These are phyloP conservation scores for Teleogryllus oceanicus DNA, from an alignment of 2,888 invertebrate species.

Conservation along the genomic window DNA sequence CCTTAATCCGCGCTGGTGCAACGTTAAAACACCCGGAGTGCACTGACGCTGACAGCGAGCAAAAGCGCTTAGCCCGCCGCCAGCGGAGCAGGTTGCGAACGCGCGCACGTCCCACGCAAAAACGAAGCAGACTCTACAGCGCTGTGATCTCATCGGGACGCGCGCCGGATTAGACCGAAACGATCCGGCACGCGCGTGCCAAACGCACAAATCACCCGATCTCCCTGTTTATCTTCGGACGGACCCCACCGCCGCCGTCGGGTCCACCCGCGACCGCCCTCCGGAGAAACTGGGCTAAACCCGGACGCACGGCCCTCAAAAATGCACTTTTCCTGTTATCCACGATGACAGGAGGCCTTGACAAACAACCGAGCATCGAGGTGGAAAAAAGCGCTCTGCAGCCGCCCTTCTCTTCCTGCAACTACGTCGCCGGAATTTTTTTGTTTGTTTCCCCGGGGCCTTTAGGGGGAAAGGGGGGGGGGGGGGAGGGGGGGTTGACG, in stretches of 20 bases:
- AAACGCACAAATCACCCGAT: slow-evolving; percentile 18
- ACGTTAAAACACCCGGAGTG: too few species aligned
- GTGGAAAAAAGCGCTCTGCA: neutral
- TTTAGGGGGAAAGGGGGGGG: neutral
- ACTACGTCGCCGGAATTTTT: neutral
- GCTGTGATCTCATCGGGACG: too few species aligned
- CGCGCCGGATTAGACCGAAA: neutral
- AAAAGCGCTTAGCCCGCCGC: too few species aligned
- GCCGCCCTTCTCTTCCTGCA: neutral
- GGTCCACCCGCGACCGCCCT: neutral
- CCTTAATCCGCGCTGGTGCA: too few species aligned
- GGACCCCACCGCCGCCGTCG: neutral
- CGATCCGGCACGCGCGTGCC: neutral
- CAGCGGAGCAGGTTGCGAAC: too few species aligned
- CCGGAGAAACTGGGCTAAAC: neutral
- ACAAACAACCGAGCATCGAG: slow-evolving; percentile 2
- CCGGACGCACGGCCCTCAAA: slow-evolving; percentile 10
- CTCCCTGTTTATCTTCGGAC: neutral
- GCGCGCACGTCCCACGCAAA: too few species aligned
- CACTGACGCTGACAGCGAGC: too few species aligned
- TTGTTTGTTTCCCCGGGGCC: neutral
- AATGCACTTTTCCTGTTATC: slow-evolving; percentile 18
- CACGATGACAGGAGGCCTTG: slow-evolving; percentile 6
- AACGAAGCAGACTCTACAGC: too few species aligned
- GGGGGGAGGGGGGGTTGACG: neutral